Evolutionary conservation across 2,113 vertebrate species (phyloP), one percentile per base, ranked within the genome.

Genomic region (Felis chaus): DNA sequence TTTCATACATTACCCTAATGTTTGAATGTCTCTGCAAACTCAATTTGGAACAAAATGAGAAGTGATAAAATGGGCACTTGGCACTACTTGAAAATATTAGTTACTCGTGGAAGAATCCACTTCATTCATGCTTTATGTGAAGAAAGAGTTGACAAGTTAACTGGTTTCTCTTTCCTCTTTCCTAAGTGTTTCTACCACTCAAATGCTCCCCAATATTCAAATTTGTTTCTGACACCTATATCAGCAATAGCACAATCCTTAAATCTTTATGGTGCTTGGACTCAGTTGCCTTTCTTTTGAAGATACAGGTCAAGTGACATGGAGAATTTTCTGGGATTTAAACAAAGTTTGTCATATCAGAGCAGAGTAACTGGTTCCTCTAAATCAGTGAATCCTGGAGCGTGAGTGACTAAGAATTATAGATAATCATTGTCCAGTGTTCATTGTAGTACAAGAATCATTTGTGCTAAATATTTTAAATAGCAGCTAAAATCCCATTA

Each of bases 11-110:
- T 97, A n/a, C 12, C 23, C 6, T 92, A 69, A 76, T 76, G 74
- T 36, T 12, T 92, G 15, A 94, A 15, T 92, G 33, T 85, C 53
- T 92, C 55, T 85, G 36, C 86, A 85, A 91, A 91, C 25, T 78
- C 45, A 78, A 36, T 76, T 68, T 55, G 48, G 89, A 95, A 87
- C 39, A 92, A 89, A 85, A 91, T 33, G 3, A 91, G 71, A 97
- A 92, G 39, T 4, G 73, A 74, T 39, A 76, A 91, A 93, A 78
- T 50, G 13, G 21, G 16, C 12, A 63, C 9, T 80, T 94, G 57
- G 21, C 13, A 55, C 10, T 65, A 76, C 4, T 36, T 53, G 50
- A 27, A 94, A 92, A 89, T 84, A 88, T 36, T 36, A 94, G 14
- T 48, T 50, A 63, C 21, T 50, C 12, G 29, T 48, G 10, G n/a